Evolutionary conservation across 2,113 vertebrate species (phyloP), one percentile per base, ranked within the genome.

Genomic region (Zosterops lateralis): DNA sequence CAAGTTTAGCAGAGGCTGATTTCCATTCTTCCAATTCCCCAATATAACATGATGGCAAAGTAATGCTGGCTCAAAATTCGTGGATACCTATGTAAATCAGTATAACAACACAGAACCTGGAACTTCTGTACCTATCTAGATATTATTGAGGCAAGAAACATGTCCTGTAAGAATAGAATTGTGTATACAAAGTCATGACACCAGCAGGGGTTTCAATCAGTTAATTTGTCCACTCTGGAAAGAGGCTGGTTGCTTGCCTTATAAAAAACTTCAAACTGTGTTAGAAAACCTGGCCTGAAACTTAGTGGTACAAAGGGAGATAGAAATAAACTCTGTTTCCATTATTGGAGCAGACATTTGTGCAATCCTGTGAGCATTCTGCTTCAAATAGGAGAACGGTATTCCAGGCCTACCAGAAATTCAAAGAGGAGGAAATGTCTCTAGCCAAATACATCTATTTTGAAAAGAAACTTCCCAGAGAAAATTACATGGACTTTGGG

Each of bases 11-110:
- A 44, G 36, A 29, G 21, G 20, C 54, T 73, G 16, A 20, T 84
- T 82, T 76, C 85, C 14, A 26, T 66, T 90, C 79, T 85, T 88
- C 50, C 26, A 50, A 50, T 92, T 70, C 31, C 24, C 19, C n/a
- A 72, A 10, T 21, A 10, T 40, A 36, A 65, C 3, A 15, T 44
- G 60, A 54, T 84, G 50, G 64, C 64, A 81, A 83, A 84, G 21
- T 48, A 80, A 50, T 1, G 0, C 17, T 42, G 57, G 5, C 74
- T 76, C 22, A 78, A 47, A 88, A 80, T 67, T 32, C 34, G 6
- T 47, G 26, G 13, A 14, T 71, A 44, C 12, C 40, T 79, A 13
- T 56, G 34, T 12, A 65, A 32, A 64, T 6, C 15, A 24, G 47
- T 17, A 16, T 60, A 64, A 51, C 6, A 29, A 24, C 24, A 76